Evolutionary conservation across 2,888 invertebrate genomes (phyloP).

Genomic region (Clunio marinus): DNA sequence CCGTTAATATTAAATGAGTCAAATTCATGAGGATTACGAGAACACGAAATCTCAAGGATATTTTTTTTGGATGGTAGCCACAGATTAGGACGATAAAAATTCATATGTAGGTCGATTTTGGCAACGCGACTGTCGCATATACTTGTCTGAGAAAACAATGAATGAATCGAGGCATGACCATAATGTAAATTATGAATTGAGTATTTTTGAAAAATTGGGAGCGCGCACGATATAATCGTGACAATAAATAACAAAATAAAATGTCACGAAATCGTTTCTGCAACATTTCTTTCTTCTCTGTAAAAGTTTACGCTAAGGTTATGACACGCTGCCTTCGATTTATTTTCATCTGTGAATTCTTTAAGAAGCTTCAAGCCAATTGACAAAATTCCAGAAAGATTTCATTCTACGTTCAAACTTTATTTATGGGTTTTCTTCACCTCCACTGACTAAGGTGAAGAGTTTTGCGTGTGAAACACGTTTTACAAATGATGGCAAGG

Average conservation of each 20-base stretch:
- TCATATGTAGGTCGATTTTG: background rate
- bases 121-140: background rate
- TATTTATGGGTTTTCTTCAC: background rate
- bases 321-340: background rate
- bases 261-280: background rate
- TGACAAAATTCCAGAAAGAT: background rate
- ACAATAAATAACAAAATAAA: background rate
- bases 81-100: background rate
- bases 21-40: slow-evolving; percentile 11
- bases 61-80: slow-evolving; percentile 36
- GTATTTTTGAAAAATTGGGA: slow-evolving; percentile 4
- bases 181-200: slow-evolving; percentile 21
- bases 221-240: background rate
- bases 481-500: slow-evolving; percentile 5
- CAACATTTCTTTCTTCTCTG: background rate
- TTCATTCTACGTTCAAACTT: too few species aligned
- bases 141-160: background rate
- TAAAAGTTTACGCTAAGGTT: background rate
- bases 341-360: background rate
- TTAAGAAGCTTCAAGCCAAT: background rate
- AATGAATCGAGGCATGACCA: slow-evolving; percentile 29
- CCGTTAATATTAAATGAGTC: background rate
- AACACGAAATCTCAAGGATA: background rate
- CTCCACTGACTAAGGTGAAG: background rate
- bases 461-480: background rate